Conservation (phyloP, 2,113 vertebrate genomes). For the Acanthisitta chloris region DNA sequence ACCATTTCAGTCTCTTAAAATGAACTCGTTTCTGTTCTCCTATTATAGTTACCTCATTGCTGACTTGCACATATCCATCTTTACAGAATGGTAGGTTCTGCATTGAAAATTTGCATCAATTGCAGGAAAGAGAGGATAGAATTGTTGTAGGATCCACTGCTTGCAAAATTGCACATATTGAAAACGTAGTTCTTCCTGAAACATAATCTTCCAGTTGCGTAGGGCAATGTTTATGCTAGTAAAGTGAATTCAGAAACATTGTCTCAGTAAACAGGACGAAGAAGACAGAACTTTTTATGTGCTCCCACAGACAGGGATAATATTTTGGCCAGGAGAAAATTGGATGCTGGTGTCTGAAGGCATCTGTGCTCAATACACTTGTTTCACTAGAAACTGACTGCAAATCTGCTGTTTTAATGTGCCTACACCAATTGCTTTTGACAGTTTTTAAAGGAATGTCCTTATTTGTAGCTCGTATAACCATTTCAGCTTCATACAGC, state of each 20-base stretch:
- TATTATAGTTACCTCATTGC: neutral
- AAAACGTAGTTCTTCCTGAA: neutral
- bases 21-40: neutral
- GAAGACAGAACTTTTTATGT: constrained; percentile 31
- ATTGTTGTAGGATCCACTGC: neutral
- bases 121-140: neutral
- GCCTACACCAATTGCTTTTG: constrained; percentile 4
- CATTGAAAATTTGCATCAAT: neutral
- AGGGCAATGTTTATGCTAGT: constrained; percentile 31
- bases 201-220: neutral
- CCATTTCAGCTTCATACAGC: too few relatives aligned
- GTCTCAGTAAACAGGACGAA: constrained; percentile 31
- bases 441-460: neutral
- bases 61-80: neutral
- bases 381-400: neutral
- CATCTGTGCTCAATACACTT: constrained; percentile 45
- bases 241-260: constrained; percentile 25
- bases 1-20: neutral
- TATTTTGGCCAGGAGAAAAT: constrained; percentile 36
- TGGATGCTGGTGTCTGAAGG: constrained; percentile 15
- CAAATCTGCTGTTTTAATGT: constrained; percentile 13
- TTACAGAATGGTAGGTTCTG: neutral
- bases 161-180: neutral
- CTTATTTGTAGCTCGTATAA: neutral
- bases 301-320: neutral